Conservation (phyloP, 2,797 vertebrate species). For the Caiman crocodilus region DNA sequence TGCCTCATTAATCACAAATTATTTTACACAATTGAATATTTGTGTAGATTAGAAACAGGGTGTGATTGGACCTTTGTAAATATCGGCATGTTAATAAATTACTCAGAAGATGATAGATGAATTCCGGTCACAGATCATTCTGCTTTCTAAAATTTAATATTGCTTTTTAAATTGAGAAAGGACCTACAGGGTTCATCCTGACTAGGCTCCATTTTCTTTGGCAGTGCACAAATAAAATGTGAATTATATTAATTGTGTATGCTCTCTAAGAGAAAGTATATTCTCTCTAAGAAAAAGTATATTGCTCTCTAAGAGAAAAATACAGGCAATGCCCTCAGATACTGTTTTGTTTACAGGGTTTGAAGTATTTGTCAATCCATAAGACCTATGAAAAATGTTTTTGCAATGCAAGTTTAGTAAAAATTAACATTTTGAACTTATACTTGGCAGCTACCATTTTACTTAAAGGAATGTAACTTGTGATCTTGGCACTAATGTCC, state of each 20-base stretch:
- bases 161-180: conserved; percentile 14
- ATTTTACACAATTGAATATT: neutral
- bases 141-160: neutral
- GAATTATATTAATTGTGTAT: neutral
- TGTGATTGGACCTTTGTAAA: neutral
- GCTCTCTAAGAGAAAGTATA: neutral
- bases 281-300: too few species aligned
- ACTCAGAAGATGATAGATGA: too few species aligned
- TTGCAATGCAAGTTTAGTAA: neutral
- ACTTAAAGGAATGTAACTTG: neutral
- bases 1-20: neutral
- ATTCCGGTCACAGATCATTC: too few species aligned
- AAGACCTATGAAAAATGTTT: neutral
- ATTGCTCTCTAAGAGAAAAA: neutral
- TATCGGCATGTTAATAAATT: too few species aligned
- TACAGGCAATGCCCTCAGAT: neutral
- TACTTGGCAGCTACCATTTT: neutral
- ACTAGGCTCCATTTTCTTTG: neutral
- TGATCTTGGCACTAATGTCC: neutral
- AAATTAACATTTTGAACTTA: neutral
- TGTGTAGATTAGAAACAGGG: neutral
- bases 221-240: neutral
- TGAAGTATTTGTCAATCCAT: neutral
- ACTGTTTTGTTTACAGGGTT: neutral
- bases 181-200: neutral